Conservation (phyloP, 2,797 vertebrate genomes). For the Hafferia zeledoni region DNA sequence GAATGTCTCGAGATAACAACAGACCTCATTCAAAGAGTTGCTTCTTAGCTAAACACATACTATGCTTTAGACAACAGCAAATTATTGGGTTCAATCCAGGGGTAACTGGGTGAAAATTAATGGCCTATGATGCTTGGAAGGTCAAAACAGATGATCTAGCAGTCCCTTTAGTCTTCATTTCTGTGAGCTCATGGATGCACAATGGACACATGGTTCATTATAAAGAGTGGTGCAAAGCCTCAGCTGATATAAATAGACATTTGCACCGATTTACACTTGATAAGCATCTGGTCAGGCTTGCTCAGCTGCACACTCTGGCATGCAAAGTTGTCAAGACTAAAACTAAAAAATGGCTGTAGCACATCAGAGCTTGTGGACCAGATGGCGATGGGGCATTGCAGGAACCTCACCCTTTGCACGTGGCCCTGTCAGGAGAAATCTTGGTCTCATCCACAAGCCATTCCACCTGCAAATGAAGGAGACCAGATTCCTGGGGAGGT, state of each 20-base stretch:
- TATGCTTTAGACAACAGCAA: neutral
- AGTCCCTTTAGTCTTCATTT: neutral
- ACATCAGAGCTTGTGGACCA: neutral
- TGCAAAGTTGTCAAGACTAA: neutral
- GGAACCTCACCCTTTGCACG: neutral
- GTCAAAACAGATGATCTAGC: slow-evolving; percentile 18
- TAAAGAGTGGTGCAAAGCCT: neutral
- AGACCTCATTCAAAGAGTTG: neutral
- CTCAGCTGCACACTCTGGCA: slow-evolving; percentile 40
- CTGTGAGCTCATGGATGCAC: neutral
- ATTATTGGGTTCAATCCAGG: neutral
- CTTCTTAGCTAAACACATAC: neutral
- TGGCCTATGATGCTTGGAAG: neutral
- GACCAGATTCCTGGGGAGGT: neutral
- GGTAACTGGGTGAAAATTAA: slow-evolving; percentile 15
- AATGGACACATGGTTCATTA: slow-evolving; percentile 17
- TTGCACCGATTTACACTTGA: slow-evolving; percentile 34
- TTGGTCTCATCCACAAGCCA: neutral
- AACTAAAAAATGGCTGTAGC: slow-evolving; percentile 35
- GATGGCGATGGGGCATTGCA: neutral
- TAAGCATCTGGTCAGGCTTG: slow-evolving; percentile 58
- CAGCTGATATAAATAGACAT: slow-evolving; percentile 16
- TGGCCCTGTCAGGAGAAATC: neutral
- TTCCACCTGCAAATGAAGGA: neutral
- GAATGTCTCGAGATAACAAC: neutral